A percentile compares a stretch with the other conserved stretches of the same genome.
These are phyloP conservation scores for Onthophagus sagittarius DNA, from an alignment of 2,888 invertebrate species.

Conservation along the genomic window DNA sequence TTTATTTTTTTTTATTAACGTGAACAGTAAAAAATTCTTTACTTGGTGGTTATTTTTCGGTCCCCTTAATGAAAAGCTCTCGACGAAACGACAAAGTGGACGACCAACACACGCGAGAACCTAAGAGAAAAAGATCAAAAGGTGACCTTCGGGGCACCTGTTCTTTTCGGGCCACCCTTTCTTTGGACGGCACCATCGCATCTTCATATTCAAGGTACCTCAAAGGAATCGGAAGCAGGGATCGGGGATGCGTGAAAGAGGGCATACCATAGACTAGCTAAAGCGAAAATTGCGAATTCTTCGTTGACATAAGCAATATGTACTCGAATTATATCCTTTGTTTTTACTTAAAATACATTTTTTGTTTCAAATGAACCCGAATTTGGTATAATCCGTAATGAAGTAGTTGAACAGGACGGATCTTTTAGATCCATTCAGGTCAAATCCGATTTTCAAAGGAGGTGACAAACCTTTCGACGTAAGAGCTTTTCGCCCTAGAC, in stretches of 20 bases:
- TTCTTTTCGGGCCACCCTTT: neutral
- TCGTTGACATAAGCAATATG: slow-evolving; percentile 16
- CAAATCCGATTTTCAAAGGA: neutral
- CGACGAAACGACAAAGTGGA: neutral
- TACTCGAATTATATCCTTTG: neutral
- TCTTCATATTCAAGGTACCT: slow-evolving; percentile 1
- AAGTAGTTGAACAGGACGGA: neutral
- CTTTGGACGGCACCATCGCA: neutral
- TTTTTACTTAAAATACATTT: no score
- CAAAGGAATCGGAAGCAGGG: slow-evolving; percentile 3
- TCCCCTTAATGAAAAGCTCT: slow-evolving; percentile 1
- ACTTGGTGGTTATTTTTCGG: neutral
- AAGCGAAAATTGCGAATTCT: slow-evolving; percentile 16
- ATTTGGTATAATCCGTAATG: neutral
- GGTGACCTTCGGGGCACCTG: slow-evolving; percentile 1
- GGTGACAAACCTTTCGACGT: neutral
- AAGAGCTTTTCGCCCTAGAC: neutral
- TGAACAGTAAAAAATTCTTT: no score
- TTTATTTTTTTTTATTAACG: no score
- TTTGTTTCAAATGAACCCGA: neutral
- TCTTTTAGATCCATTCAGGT: neutral
- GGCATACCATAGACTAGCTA: slow-evolving; percentile 7
- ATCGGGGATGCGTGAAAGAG: slow-evolving; percentile 9
- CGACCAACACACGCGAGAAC: neutral
- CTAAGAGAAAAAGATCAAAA: slow-evolving; percentile 4